Evolutionary conservation across 2,113 vertebrate species (phyloP).

Genomic region (Mormoops blainvillei): DNA sequence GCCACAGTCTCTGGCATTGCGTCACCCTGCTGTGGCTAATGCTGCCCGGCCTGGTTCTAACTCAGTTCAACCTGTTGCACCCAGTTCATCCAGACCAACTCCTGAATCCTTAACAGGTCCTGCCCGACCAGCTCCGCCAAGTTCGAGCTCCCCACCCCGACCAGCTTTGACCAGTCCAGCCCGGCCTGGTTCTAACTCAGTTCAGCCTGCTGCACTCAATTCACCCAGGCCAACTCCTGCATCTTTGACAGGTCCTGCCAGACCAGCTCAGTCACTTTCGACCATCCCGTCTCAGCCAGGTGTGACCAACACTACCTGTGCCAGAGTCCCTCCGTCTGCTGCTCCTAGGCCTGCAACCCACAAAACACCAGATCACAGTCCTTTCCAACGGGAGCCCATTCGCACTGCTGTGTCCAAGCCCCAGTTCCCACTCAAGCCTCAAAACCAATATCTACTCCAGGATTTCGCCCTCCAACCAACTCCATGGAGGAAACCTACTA

Average conservation of each 20-base stretch:
- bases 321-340: not conserved
- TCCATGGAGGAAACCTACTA: not conserved
- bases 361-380: not conserved
- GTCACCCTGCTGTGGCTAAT: not conserved
- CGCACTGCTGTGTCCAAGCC: not conserved
- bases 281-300: not conserved
- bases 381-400: not conserved
- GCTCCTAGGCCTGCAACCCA: not conserved
- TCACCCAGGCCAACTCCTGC: not conserved
- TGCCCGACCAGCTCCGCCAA: not conserved
- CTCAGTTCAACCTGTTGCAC: not conserved
- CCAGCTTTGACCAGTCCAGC: not conserved
- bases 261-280: not conserved
- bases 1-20: not conserved
- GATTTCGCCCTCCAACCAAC: not conserved
- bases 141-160: rapidly evolving
- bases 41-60: not conserved
- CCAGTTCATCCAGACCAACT: not conserved
- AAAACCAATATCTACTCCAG: not conserved
- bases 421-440: not conserved
- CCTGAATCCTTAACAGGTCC: not conserved
- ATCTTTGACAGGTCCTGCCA: not conserved
- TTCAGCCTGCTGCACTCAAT: not conserved
- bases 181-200: not conserved
- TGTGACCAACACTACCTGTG: not conserved